phyloP scores from a whole-genome alignment of 2,113 vertebrate genomes.

The Anhinga anhinga region DNA sequence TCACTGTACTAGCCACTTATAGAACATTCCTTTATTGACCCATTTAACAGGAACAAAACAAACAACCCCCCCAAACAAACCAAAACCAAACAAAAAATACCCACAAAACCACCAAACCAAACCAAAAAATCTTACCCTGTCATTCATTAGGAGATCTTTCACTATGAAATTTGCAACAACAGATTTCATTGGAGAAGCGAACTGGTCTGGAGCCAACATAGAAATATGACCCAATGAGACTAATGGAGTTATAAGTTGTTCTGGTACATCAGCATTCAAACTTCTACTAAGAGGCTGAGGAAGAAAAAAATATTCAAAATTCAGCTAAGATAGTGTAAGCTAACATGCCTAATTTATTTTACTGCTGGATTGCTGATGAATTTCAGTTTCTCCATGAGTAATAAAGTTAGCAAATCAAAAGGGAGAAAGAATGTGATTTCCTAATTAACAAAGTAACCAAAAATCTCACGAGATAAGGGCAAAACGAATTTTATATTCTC shows the following conservation, averaged over 20 bases:
- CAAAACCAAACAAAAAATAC: no score
- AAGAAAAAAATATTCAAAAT: background rate
- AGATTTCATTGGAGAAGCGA: constrained; percentile 99
- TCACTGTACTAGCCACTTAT: background rate
- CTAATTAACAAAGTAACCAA: background rate
- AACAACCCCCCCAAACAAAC: no score
- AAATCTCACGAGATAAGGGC: background rate
- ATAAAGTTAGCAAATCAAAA: background rate
- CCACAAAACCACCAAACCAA: no score
- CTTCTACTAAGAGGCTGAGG: constrained; percentile 94
- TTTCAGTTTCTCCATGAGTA: background rate
- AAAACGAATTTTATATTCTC: background rate
- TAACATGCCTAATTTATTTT: background rate
- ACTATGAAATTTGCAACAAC: constrained; percentile 99
- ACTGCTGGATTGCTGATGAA: background rate
- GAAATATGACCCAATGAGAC: constrained; percentile 98
- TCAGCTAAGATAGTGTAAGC: background rate
- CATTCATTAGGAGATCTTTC: constrained; percentile 98
- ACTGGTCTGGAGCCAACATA: constrained; percentile 98
- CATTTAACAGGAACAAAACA: background rate
- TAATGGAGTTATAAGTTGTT: constrained; percentile 95
- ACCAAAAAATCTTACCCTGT: constrained; percentile 82
- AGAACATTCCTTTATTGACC: background rate
- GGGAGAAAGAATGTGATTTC: background rate
- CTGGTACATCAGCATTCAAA: constrained; percentile 96